These are phyloP conservation scores for Aquatica leii DNA, from an alignment of 2,888 invertebrate genomes.

Conservation along the genomic window DNA sequence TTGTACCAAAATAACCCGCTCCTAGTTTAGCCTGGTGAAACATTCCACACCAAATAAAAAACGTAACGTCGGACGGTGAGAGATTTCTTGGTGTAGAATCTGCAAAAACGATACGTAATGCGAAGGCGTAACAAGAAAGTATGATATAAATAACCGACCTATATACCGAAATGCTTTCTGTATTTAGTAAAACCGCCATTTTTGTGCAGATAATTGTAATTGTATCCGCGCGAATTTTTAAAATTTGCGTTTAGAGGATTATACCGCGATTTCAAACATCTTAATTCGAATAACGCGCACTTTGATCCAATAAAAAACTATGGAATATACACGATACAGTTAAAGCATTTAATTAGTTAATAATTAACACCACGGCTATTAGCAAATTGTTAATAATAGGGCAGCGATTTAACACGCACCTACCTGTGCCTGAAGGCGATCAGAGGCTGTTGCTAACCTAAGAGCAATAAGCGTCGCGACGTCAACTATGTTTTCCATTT, in stretches of 20 bases:
- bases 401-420: slow-evolving; percentile 43
- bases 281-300: no score
- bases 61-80: slow-evolving; percentile 16
- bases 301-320: no score
- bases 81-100: not conserved
- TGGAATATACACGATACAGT: no score
- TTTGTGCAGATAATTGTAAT: no score
- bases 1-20: slow-evolving; percentile 48
- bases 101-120: slow-evolving; percentile 34
- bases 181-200: slow-evolving; percentile 9
- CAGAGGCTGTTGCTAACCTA: slow-evolving; percentile 60
- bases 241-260: no score
- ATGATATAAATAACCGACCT: slow-evolving; percentile 41
- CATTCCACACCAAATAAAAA: slow-evolving; percentile 41
- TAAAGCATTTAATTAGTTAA: not conserved
- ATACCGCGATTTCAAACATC: no score
- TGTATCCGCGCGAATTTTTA: no score
- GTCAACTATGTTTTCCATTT: slow-evolving; percentile 47
- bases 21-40: slow-evolving; percentile 50
- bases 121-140: slow-evolving; percentile 25
- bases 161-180: slow-evolving; percentile 33
- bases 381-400: slow-evolving; percentile 32
- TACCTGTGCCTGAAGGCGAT: slow-evolving; percentile 60
- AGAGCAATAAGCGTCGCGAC: slow-evolving; percentile 61
- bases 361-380: slow-evolving; percentile 15